phyloP scores from a whole-genome alignment of 30 jellyfish, hydroid and myxozoan species.

The Aurelia sp. region DNA sequence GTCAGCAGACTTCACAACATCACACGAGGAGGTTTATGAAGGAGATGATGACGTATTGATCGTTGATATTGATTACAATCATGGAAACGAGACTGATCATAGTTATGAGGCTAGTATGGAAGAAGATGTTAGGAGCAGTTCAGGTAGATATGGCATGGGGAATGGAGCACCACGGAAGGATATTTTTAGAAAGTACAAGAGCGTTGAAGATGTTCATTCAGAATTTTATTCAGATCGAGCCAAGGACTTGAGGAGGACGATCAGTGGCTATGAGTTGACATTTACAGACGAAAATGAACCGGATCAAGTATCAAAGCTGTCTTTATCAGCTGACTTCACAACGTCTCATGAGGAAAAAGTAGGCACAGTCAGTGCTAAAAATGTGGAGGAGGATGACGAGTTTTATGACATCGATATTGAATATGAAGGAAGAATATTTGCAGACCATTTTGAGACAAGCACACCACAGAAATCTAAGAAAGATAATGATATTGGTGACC shows the following conservation, averaged over 20 bases:
- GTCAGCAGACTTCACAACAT: constrained; percentile 41
- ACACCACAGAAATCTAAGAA: constrained; percentile 38
- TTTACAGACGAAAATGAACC: constrained; percentile 32
- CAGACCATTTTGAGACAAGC: constrained; percentile 22
- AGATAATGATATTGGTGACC: too few species aligned
- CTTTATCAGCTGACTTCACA: constrained; percentile 39
- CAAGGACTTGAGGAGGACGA: constrained; percentile 1
- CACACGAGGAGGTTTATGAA: constrained; percentile 32
- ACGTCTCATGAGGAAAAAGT: constrained; percentile 26
- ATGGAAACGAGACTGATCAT: neutral
- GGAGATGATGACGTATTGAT: constrained; percentile 36
- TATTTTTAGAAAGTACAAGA: constrained; percentile 3
- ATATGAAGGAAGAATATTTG: neutral
- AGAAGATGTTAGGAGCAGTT: neutral
- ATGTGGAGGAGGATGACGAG: neutral
- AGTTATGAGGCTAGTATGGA: constrained; percentile 15
- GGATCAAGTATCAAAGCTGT: constrained; percentile 6
- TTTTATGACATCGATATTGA: neutral
- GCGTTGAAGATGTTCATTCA: constrained; percentile 27
- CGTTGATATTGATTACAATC: constrained; percentile 38
- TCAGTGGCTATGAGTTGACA: constrained; percentile 47
- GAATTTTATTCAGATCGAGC: neutral
- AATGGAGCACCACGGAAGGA: neutral
- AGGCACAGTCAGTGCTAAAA: neutral
- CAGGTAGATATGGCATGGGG: neutral